These are phyloP conservation scores for Procambarus virginalis DNA, from an alignment of 1,140 invertebrate genomes.

Conservation along the genomic window DNA sequence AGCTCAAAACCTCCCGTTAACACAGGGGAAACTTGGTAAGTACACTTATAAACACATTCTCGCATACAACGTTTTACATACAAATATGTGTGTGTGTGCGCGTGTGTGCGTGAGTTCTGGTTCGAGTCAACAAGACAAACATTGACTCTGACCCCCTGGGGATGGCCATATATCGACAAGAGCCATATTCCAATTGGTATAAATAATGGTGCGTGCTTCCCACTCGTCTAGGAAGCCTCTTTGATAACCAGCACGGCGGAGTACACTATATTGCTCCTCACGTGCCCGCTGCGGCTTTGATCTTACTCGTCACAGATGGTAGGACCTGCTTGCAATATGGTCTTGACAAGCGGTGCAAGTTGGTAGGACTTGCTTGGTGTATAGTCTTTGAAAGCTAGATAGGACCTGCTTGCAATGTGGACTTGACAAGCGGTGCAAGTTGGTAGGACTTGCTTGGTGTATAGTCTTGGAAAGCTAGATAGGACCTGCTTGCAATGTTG, in stretches of 20 bases:
- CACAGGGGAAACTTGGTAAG: too few relatives aligned
- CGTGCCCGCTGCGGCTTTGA: background rate
- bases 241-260: slow-evolving; percentile 10
- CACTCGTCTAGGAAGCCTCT: background rate
- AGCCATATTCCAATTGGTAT: background rate
- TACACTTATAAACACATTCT: slow-evolving; percentile 12
- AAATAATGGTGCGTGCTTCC: background rate
- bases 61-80: background rate
- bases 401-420: slow-evolving; percentile 27
- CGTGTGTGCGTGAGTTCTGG: background rate
- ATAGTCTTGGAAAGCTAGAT: too few relatives aligned
- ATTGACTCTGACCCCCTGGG: background rate
- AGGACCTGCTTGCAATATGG: background rate
- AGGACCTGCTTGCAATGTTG: slow-evolving; percentile 27
- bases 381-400: too few relatives aligned
- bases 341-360: background rate
- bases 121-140: background rate
- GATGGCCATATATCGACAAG: background rate
- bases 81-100: slow-evolving; percentile 13
- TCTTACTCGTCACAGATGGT: background rate
- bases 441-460: background rate
- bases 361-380: background rate
- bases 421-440: slow-evolving; percentile 9
- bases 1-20: too few relatives aligned
- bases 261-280: background rate